Evolutionary conservation across 2,888 invertebrate genomes (phyloP).

Genomic region (Portevinia maculata): DNA sequence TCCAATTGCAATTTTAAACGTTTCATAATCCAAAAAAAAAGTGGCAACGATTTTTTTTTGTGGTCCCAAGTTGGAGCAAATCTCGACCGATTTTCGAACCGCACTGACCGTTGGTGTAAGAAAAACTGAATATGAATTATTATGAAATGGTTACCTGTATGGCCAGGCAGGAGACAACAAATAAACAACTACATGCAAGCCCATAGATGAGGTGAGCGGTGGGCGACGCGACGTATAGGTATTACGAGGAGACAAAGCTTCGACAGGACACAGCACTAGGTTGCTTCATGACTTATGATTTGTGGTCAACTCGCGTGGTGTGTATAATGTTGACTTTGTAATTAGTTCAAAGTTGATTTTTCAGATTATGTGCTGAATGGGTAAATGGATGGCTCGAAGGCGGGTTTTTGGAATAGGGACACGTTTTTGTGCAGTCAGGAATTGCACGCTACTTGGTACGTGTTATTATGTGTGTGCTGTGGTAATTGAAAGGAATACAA

Average conservation of each 20-base stretch:
- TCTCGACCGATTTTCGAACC: slow-evolving; percentile 35
- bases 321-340: slow-evolving; percentile 68
- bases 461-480: slow-evolving; percentile 26
- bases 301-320: slow-evolving; percentile 71
- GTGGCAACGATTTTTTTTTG: background rate
- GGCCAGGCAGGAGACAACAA: slow-evolving; percentile 47
- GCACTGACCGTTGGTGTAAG: slow-evolving; percentile 55
- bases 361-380: slow-evolving; percentile 53
- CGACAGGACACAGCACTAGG: slow-evolving; percentile 12
- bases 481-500: slow-evolving; percentile 57
- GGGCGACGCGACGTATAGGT: background rate
- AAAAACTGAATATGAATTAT: slow-evolving; percentile 67
- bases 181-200: slow-evolving; percentile 7
- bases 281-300: slow-evolving; percentile 70
- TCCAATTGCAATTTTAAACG: slow-evolving; percentile 38
- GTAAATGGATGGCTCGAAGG: background rate
- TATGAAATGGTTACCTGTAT: slow-evolving; percentile 67
- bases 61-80: background rate
- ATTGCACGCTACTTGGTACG: slow-evolving; percentile 15
- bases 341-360: slow-evolving; percentile 71
- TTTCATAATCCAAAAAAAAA: slow-evolving; percentile 62
- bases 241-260: slow-evolving; percentile 18
- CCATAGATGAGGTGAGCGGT: background rate
- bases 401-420: background rate
- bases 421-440: slow-evolving; percentile 18